phyloP scores from a whole-genome alignment of 1,140 invertebrate genomes.

The Aporrectodea caliginosa region DNA sequence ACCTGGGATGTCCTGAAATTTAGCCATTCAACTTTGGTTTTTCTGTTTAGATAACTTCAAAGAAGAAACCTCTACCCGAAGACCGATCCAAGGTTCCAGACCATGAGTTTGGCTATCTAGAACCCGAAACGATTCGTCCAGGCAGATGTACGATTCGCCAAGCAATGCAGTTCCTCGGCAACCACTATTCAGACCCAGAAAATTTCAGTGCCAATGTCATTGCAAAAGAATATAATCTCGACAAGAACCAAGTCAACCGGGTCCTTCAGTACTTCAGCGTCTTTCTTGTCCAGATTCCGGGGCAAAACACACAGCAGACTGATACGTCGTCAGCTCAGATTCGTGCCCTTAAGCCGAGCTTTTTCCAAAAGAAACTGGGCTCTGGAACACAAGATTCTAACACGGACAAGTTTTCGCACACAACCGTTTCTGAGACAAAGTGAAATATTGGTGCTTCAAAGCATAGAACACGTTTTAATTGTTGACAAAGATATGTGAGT shows the following conservation, averaged over 20 bases:
- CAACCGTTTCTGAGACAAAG: neutral
- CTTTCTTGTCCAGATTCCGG: constrained; percentile 1
- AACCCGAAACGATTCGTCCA: neutral
- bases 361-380: neutral
- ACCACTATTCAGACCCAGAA: neutral
- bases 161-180: constrained; percentile 14
- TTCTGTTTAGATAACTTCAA: neutral
- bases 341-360: neutral
- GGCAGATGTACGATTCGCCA: constrained; percentile 1
- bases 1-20: too few relatives aligned
- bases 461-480: too few relatives aligned
- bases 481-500: too few relatives aligned
- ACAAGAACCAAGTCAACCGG: neutral
- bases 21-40: too few relatives aligned
- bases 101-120: constrained; percentile 19
- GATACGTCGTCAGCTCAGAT: neutral
- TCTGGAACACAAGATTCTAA: neutral
- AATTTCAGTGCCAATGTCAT: constrained; percentile 12
- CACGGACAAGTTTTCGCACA: neutral
- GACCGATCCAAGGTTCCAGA: neutral
- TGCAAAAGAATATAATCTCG: constrained; percentile 20
- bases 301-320: neutral
- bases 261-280: constrained; percentile 10
- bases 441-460: neutral
- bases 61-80: constrained; percentile 11